phyloP scores from a whole-genome alignment of 2,797 vertebrate species.

The Trichosurus vulpecula region DNA sequence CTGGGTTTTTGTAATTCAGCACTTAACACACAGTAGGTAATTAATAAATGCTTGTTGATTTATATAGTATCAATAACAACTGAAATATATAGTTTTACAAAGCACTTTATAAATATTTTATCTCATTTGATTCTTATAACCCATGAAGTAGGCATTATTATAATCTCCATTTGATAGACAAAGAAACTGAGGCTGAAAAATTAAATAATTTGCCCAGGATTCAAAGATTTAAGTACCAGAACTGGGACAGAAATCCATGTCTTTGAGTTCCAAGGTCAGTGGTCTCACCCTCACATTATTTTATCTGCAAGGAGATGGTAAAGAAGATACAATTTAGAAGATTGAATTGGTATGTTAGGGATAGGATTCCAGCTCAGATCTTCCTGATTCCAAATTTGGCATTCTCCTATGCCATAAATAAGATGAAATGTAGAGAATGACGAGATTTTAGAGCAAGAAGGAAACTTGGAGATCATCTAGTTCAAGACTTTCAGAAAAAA shows the following conservation, averaged over 20 bases:
- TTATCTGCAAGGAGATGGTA: background rate
- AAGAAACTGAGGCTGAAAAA: background rate
- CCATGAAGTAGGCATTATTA: background rate
- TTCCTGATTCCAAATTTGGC: background rate
- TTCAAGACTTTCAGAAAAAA: background rate
- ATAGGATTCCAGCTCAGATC: background rate
- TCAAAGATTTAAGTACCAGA: background rate
- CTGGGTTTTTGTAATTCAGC: background rate
- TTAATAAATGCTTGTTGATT: background rate
- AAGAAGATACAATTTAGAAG: too few relatives aligned
- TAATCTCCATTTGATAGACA: background rate
- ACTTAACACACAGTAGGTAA: background rate
- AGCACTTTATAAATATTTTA: background rate
- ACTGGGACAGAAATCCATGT: background rate
- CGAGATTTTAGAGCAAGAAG: background rate
- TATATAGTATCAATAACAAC: background rate
- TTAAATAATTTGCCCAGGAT: background rate
- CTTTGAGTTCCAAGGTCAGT: background rate
- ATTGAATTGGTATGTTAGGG: too few relatives aligned
- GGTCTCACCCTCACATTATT: background rate
- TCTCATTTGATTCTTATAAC: background rate
- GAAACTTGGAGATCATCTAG: background rate
- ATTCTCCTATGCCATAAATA: background rate
- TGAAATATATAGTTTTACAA: background rate
- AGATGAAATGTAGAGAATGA: background rate